Base-by-base conservation (phyloP, 2,888 invertebrate genomes). In the Caenorhabditis sp. region DNA sequence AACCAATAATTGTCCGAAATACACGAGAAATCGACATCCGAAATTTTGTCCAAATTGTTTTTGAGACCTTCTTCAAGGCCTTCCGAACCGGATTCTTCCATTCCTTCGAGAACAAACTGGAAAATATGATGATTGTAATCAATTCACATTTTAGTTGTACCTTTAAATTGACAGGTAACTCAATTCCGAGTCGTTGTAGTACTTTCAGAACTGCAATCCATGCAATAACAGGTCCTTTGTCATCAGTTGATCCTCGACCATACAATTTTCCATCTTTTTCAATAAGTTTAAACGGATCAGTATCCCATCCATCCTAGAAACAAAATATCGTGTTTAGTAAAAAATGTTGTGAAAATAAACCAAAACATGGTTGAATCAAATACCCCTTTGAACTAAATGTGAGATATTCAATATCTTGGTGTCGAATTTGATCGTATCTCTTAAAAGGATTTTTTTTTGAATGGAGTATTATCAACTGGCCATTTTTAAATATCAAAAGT, bases 1-100 rank as follows among this genome's bases (percentile, higher is more conserved):
- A 99, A 90, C 97, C 97, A 99, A 88, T 97, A 99, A 89, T 97
- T 99, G 89, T 99, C 97, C 24, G 96, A 96, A 87, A 99, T 97
- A 88, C 97, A 97, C 19, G 96, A 94, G 89, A 92, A 97, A 89
- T 97, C 96, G 0, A 95, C 93, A 87, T 92, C 88, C 87, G 89
- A 77, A n/a, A 88, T 76, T 37, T 78, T 78, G 58, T 83, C 79
- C 58, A 82, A 78, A 63, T 73, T 69, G 0, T 91, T 88, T 81
- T 90, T 89, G 0, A 99, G 90, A 12, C 96, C 90, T 0, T 93
- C 93, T 88, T 96, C 95, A 26, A 99, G 90, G n/a, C 97, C 97
- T 88, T 93, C 93, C 70, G 96, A 97, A 6, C 97, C 97, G 72
- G 93, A 93, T 89, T 99, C 97, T 89, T 97, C 97, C 97, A 99